These are phyloP conservation scores for Tachysurus vachellii DNA, from an alignment of 2,113 vertebrate species.

Conservation along the genomic window DNA sequence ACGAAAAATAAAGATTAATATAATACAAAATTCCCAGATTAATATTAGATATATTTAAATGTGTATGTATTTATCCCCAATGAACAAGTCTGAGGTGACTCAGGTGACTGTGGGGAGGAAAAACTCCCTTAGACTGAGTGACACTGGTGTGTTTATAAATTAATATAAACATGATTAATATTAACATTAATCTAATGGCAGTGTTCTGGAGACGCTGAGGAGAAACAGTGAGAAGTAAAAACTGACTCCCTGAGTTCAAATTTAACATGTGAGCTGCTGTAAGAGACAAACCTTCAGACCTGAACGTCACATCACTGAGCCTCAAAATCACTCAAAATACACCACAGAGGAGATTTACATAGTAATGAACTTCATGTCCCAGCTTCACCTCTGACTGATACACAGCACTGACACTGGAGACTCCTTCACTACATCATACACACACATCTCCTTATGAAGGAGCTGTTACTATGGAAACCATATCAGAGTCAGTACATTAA, in stretches of 20 bases:
- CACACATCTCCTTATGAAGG: background rate
- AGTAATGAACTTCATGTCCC: background rate
- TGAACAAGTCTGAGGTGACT: too few relatives aligned
- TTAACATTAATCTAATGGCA: background rate
- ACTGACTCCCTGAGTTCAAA: too few relatives aligned
- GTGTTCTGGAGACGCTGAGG: background rate
- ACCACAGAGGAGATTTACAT: too few relatives aligned
- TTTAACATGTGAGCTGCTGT: background rate
- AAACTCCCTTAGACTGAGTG: too few relatives aligned
- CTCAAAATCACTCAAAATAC: too few relatives aligned
- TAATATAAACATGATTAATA: background rate
- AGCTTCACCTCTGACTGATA: background rate
- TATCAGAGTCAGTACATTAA: background rate
- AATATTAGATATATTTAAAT: too few relatives aligned
- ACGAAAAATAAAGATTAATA: background rate
- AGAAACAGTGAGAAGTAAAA: background rate
- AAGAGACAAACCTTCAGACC: too few relatives aligned
- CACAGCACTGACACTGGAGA: background rate
- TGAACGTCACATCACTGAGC: too few relatives aligned
- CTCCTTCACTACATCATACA: background rate
- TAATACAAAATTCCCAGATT: too few relatives aligned
- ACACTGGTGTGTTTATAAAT: background rate
- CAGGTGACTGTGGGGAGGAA: too few relatives aligned
- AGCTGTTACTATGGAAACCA: background rate
- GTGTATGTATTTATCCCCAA: too few relatives aligned